Conservation (phyloP, 92 coral and sea anemone species). For the Palythoa grandiflora region DNA sequence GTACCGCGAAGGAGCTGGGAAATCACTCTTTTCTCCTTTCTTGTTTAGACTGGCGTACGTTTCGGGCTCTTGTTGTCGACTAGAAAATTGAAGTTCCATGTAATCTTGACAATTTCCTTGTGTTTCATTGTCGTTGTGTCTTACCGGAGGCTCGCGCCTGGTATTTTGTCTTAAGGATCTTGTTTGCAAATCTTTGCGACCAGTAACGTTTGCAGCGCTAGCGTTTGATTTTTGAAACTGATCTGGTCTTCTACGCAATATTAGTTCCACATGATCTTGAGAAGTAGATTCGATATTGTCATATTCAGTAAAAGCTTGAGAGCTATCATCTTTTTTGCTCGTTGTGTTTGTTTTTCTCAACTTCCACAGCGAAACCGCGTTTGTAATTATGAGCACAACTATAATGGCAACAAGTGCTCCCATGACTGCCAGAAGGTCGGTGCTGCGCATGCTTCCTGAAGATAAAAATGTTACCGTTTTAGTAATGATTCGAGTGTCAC, state of each 20-base stretch:
- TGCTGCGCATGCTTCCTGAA: no score
- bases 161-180: neutral
- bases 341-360: neutral
- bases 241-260: neutral
- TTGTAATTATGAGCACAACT: neutral
- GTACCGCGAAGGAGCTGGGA: neutral
- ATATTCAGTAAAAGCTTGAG: neutral
- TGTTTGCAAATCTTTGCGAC: neutral
- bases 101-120: neutral
- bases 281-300: neutral
- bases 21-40: neutral
- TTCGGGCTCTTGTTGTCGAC: neutral
- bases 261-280: neutral
- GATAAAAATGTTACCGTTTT: no score
- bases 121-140: neutral
- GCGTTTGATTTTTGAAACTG: neutral
- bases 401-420: slow-evolving; percentile 3
- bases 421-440: neutral
- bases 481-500: no score
- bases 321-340: neutral
- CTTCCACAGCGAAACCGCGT: slow-evolving; percentile 18
- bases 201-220: neutral
- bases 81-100: neutral
- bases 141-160: neutral
- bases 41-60: neutral